A percentile compares a stretch with the other conserved stretches of the same genome.
These are phyloP conservation scores for Drosophila repleta DNA, from an alignment of 1,140 invertebrate genomes.

Conservation along the genomic window DNA sequence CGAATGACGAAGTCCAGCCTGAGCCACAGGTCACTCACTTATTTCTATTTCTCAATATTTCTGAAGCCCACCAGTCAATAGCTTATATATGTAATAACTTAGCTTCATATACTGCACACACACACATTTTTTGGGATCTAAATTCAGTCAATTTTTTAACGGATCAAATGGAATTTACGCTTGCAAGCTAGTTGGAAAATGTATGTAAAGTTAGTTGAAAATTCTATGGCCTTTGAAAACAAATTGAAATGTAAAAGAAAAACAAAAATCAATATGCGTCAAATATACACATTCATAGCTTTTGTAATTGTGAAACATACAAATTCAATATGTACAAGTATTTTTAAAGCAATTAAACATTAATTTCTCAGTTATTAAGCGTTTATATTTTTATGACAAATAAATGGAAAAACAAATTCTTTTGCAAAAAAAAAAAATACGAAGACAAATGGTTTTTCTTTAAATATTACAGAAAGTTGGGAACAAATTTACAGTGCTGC, in stretches of 20 bases:
- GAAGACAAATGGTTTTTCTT: neutral
- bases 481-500: no score
- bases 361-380: conserved; percentile 44
- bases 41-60: conserved; percentile 35
- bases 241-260: conserved; percentile 36
- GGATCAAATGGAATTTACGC: conserved; percentile 34
- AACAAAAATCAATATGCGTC: conserved; percentile 42
- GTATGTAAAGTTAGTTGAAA: conserved; percentile 34
- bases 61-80: conserved; percentile 63
- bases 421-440: conserved; percentile 62
- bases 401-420: conserved; percentile 59
- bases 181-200: conserved; percentile 48
- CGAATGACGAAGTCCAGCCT: conserved; percentile 26
- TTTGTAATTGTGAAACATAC: conserved; percentile 62
- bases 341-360: conserved; percentile 22
- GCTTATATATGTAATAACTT: conserved; percentile 15
- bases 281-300: conserved; percentile 72
- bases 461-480: neutral
- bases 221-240: conserved; percentile 64
- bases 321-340: conserved; percentile 43
- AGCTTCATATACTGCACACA: conserved; percentile 26
- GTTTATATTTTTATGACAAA: conserved; percentile 73
- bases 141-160: conserved; percentile 28
- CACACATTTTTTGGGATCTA: neutral
- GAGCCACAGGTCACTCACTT: neutral